phyloP scores from a whole-genome alignment of 2,888 invertebrate genomes.

The Plutella xylostella region DNA sequence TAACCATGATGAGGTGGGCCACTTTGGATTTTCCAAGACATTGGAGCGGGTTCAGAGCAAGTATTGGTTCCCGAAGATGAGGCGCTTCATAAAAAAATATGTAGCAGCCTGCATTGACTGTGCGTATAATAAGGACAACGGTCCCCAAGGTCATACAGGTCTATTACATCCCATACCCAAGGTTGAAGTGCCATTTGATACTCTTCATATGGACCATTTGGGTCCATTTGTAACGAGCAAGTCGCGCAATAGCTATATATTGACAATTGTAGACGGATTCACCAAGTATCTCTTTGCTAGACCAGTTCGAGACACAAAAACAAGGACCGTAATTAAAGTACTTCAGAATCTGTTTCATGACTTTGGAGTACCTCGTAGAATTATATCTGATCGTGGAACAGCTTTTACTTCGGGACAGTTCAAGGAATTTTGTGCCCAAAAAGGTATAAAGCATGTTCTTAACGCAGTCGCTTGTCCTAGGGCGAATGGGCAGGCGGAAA shows the following conservation, averaged over 20 bases:
- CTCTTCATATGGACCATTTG: constrained; percentile 2
- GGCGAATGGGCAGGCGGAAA: neutral
- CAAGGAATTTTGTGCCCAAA: neutral
- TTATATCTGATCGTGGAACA: constrained; percentile 2
- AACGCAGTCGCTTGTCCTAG: constrained; percentile 1
- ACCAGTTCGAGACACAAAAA: neutral
- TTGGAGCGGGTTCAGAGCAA: no score
- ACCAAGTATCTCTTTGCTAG: neutral
- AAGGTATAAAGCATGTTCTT: neutral
- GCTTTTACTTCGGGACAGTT: neutral
- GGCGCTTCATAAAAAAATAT: neutral
- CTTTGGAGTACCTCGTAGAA: neutral
- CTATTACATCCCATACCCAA: neutral
- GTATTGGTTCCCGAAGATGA: constrained; percentile 5
- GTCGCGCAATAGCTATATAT: neutral
- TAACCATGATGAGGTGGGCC: no score
- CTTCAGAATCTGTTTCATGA: neutral
- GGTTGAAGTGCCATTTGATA: neutral
- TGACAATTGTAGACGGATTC: neutral
- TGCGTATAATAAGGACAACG: neutral
- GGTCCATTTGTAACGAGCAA: constrained; percentile 1
- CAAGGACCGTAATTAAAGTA: neutral
- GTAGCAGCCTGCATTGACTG: neutral
- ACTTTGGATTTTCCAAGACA: no score
- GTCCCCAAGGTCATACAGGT: neutral